Evolutionary conservation across 2,888 invertebrate genomes (phyloP), one percentile per base, ranked within the genome.

Genomic region (Drosophila atroscutellata): DNA sequence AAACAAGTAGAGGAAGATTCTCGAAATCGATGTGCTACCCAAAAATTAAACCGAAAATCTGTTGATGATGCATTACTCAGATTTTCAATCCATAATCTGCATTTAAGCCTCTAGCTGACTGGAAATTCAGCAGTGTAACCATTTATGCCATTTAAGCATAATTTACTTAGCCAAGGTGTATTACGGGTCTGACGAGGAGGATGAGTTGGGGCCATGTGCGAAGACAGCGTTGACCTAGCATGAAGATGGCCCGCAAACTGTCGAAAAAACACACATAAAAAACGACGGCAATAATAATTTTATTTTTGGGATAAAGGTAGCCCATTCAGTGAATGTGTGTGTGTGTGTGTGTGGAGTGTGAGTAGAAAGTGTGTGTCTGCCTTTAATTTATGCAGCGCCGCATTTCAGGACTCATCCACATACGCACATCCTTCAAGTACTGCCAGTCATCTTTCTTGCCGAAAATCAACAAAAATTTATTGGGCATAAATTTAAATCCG

Each of bases 381-480:
- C 70, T 73, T 76, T 81, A 86, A 86, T 86, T 87, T 86, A 89
- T 86, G 86, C 90, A 83, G 83, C 75, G 74, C 75, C 79, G 86
- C 85, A 81, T 75, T 79, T 88, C 18, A 57, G 54, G 47, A 32
- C 58, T 55, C 61, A 77, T 58, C 55, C 70, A 62, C 61, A 78
- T 52, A 62, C 64, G 49, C 52, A 37, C 70, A 62, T 37, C 45
- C 30, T 28, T 60, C 52, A 42, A 62, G 63, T 51, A 47, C 50
- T 36, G 30, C 47, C 66, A 68, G 72, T 37, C 67, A 49, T 37
- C 55, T 67, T 67, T 37, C 57, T 50, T 71, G 76, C 49, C 74
- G 86, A 86, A 89, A 89, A 87, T 89, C 86, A 87, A 85, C 86
- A 87, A 79, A 89, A 89, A 87, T 90, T 90, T 89, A 89, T 89